phyloP scores from a whole-genome alignment of 1,140 invertebrate species.

The Yoshiicerus persimilis region DNA sequence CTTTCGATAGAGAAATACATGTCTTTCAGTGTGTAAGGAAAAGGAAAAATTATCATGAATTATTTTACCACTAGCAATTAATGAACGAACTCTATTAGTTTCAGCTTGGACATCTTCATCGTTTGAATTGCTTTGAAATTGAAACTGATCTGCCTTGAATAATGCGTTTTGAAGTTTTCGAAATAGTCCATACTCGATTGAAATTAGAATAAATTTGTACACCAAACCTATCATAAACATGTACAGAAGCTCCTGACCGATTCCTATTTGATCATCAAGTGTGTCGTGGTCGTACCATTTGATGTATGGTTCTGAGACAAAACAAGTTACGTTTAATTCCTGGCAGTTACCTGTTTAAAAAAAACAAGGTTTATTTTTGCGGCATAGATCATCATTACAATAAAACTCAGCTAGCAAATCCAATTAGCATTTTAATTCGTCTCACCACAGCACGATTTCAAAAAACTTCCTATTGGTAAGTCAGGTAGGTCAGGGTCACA shows the following conservation, averaged over 20 bases:
- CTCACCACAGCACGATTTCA: slow-evolving; percentile 17
- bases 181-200: neutral
- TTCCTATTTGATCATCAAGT: slow-evolving; percentile 4
- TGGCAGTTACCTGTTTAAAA: slow-evolving; percentile 30
- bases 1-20: neutral
- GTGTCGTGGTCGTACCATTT: slow-evolving; percentile 1
- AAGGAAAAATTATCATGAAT: neutral
- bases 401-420: too few species aligned
- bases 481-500: slow-evolving; percentile 19
- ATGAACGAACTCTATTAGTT: neutral
- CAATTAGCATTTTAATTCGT: neutral
- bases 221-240: slow-evolving; percentile 28
- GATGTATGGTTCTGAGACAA: neutral
- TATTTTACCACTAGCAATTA: neutral
- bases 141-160: neutral
- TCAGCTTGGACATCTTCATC: slow-evolving; percentile 31
- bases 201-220: slow-evolving; percentile 2
- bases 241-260: slow-evolving; percentile 19
- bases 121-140: neutral
- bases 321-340: slow-evolving; percentile 17
- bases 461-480: neutral
- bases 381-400: too few species aligned
- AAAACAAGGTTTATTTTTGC: too few species aligned
- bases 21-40: too few species aligned
- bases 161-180: neutral